Base-by-base conservation (phyloP, 2,888 invertebrate genomes). In the Hesperia comma region DNA sequence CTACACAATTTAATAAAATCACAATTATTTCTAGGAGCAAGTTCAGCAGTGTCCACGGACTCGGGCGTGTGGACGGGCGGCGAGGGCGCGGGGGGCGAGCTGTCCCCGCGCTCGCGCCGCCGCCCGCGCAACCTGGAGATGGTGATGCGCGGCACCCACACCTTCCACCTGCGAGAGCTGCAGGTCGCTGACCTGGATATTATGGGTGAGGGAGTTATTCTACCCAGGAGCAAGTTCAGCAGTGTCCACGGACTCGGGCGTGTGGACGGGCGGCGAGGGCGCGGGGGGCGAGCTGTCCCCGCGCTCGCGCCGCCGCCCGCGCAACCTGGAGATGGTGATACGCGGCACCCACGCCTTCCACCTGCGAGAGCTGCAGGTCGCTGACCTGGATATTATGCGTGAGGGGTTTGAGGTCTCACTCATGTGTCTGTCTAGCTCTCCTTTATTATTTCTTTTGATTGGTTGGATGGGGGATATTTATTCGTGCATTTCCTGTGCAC, bases 311-410 rank as follows among this genome's bases (percentile, higher is more conserved):
- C 86, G 93, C 7, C 94, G 95, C 69, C 95, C 95, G 0, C 92
- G 96, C 60, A 95, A 95, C 80, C 86, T 96, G 51, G 95, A 96
- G 83, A 95, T 96, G 94, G 94, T 96, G 41, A 95, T 96, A 86
- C 94, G 93, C 49, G 95, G 95, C 55, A 92, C 95, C 0, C 95
- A 96, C 77, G 95, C 94, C 73, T 97, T 97, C 85, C 96, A 97
- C 73, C 95, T 97, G 2, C 88, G 95, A 33, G 96, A 97, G 77
- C 87, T 95, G 58, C 92, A 92, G 71, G 85, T 85, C 68, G 82
- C 85, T 19, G 93, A 93, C 70, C 79, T 93, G 15, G 93, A 93
- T 77, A 92, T 93, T 64, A 90, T 93, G 92, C 93, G 93, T 93
- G 69, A 75, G 80, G 33, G 7, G n/a, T n/a, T n/a, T 5, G 2